Conservation (phyloP, 1,140 invertebrate genomes). For the Apis dorsata region DNA sequence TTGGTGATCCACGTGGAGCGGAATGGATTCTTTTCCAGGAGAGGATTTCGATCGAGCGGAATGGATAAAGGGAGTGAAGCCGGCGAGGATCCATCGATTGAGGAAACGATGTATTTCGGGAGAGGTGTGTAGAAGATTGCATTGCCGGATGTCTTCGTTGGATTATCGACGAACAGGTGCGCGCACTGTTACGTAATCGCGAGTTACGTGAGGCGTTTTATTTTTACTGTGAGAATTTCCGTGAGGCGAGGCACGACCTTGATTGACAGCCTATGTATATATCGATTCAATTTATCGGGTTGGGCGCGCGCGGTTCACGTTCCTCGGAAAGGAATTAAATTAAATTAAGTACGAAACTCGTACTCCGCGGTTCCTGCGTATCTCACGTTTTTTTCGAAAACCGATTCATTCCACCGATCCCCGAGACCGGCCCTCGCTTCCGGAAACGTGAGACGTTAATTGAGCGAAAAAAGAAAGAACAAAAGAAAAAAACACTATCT, state of each 20-base stretch:
- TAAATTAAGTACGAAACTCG: constrained; percentile 11
- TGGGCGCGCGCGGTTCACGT: constrained; percentile 7
- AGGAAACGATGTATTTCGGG: neutral
- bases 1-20: too few relatives aligned
- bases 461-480: constrained; percentile 19
- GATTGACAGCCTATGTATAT: constrained; percentile 50
- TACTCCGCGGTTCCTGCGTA: constrained; percentile 1
- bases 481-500: constrained; percentile 1
- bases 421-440: constrained; percentile 31
- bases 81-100: too few relatives aligned
- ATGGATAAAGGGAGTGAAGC: too few relatives aligned
- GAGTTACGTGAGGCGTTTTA: constrained; percentile 50
- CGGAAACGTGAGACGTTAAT: constrained; percentile 44
- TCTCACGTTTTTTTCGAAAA: neutral
- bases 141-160: neutral
- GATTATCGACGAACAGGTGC: constrained; percentile 20
- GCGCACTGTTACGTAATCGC: constrained; percentile 20
- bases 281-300: constrained; percentile 46
- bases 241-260: constrained; percentile 59
- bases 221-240: constrained; percentile 54
- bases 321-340: neutral
- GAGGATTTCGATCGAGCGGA: too few relatives aligned
- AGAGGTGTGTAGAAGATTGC: neutral
- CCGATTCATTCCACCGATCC: neutral
- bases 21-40: too few relatives aligned